Percentiles rank a stretch among this genome's conserved stretches.
These are phyloP conservation scores for Agrochola circellaris DNA, from an alignment of 2,888 invertebrate genomes.

Conservation along the genomic window DNA sequence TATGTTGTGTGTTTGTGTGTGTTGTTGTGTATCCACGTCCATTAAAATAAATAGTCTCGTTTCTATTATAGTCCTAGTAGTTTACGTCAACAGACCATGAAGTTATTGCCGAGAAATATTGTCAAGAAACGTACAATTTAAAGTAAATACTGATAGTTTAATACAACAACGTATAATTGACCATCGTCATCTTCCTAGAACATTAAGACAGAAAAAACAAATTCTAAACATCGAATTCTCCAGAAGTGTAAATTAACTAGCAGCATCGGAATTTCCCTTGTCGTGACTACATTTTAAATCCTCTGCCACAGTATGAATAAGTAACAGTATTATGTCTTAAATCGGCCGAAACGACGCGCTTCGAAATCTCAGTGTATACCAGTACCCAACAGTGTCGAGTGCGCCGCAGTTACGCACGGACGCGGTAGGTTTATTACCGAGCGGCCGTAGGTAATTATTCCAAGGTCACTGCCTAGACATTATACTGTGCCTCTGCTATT, in stretches of 20 bases:
- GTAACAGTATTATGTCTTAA: no score
- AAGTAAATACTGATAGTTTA: neutral
- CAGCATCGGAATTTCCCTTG: conserved; percentile 18
- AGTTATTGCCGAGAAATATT: neutral
- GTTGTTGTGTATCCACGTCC: neutral
- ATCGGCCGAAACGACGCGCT: no score
- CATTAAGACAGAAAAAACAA: conserved; percentile 20
- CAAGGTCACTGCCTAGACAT: no score
- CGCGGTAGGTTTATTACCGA: no score
- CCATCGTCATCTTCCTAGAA: conserved; percentile 5
- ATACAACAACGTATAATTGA: neutral
- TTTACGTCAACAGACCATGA: conserved; percentile 18
- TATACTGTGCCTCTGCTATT: conserved; percentile 2
- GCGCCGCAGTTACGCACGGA: no score
- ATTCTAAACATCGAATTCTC: conserved; percentile 34
- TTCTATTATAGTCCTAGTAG: conserved; percentile 20
- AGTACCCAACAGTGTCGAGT: no score
- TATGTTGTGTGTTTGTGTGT: no score
- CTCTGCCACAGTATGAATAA: conserved; percentile 10
- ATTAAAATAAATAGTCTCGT: conserved; percentile 38
- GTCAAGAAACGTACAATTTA: neutral
- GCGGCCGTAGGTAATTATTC: no score
- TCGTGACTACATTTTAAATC: conserved; percentile 50
- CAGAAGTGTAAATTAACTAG: conserved; percentile 26
- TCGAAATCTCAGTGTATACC: no score